Percentiles rank a stretch among this genome's conserved stretches.
phyloP scores from a whole-genome alignment of 1,140 invertebrate genomes.

The Pomacea maculata region DNA sequence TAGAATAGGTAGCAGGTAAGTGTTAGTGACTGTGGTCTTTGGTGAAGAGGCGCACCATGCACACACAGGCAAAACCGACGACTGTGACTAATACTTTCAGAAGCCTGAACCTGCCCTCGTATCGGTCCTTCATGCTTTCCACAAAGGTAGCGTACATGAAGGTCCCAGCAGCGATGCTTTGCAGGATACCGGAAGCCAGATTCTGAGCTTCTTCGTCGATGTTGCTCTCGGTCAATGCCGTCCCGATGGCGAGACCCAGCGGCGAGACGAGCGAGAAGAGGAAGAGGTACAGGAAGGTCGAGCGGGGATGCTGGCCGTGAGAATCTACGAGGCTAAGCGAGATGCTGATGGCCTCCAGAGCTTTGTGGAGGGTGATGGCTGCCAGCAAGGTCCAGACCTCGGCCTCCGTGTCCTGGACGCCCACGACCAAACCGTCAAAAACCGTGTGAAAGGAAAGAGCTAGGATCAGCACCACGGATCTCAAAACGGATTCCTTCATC shows the following conservation, averaged over 20 bases:
- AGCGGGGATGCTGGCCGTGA: slow-evolving; percentile 66
- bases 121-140: slow-evolving; percentile 78
- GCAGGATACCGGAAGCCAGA: slow-evolving; percentile 66
- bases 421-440: slow-evolving; percentile 44
- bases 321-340: slow-evolving; percentile 74
- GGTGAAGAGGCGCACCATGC: neutral
- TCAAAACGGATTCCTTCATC: slow-evolving; percentile 38
- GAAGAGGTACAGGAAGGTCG: slow-evolving; percentile 39
- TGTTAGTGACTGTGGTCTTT: neutral
- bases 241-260: slow-evolving; percentile 69
- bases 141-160: slow-evolving; percentile 90
- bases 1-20: too few species aligned
- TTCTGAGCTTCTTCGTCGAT: slow-evolving; percentile 31
- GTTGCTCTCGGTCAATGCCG: slow-evolving; percentile 62
- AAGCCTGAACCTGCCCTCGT: slow-evolving; percentile 29
- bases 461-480: slow-evolving; percentile 38
- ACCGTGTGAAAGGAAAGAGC: slow-evolving; percentile 41
- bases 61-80: slow-evolving; percentile 22
- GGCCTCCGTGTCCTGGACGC: slow-evolving; percentile 55
- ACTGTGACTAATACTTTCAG: slow-evolving; percentile 23
- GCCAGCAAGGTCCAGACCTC: slow-evolving; percentile 77
- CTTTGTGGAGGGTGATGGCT: slow-evolving; percentile 73
- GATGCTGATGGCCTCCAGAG: slow-evolving; percentile 80
- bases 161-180: slow-evolving; percentile 85
- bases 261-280: slow-evolving; percentile 77